phyloP scores from a whole-genome alignment of 2,888 invertebrate genomes.

The Cylloceria caligata region DNA sequence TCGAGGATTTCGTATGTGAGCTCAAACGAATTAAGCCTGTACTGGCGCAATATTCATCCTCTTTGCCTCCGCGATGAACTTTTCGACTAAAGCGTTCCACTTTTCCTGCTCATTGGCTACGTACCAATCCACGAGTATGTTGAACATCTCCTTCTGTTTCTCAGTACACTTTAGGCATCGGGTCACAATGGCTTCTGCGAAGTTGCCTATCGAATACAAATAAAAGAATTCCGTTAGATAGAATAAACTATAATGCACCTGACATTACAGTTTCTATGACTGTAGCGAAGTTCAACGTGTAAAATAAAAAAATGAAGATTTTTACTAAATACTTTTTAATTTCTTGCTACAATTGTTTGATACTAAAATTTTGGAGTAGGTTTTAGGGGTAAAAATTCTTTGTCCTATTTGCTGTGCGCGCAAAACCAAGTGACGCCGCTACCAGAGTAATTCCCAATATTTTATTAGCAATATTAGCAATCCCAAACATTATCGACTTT shows the following conservation, averaged over 20 bases:
- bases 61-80: constrained; percentile 69
- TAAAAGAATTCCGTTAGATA: neutral
- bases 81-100: constrained; percentile 73
- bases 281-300: too few species aligned
- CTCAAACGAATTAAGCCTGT: neutral
- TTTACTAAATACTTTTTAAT: too few species aligned
- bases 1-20: neutral
- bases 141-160: constrained; percentile 73
- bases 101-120: constrained; percentile 70
- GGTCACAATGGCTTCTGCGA: constrained; percentile 77
- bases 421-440: too few species aligned
- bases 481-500: too few species aligned
- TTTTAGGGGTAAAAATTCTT: too few species aligned
- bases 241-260: neutral
- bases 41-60: constrained; percentile 48
- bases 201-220: constrained; percentile 69
- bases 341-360: neutral
- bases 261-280: neutral
- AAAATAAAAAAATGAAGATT: too few species aligned
- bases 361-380: too few species aligned
- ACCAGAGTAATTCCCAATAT: too few species aligned
- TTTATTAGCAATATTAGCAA: too few species aligned
- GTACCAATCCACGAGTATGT: constrained; percentile 76
- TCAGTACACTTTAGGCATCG: constrained; percentile 76
- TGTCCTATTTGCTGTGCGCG: too few species aligned